Evolutionary conservation across 1,140 invertebrate species (phyloP).

Genomic region (Aplysia californica): DNA sequence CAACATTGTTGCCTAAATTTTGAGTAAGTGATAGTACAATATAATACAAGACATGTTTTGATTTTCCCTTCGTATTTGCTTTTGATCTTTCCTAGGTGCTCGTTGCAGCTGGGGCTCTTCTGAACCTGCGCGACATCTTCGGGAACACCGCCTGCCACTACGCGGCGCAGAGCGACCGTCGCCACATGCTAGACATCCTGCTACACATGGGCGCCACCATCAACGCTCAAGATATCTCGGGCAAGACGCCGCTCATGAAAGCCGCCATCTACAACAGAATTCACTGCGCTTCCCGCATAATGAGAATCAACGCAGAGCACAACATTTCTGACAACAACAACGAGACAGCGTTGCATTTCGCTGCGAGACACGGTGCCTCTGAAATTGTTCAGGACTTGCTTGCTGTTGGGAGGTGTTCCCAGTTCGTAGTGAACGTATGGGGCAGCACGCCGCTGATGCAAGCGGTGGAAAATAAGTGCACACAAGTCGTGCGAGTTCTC

Average conservation of each 20-base stretch:
- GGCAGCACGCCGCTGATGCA: slow-evolving; percentile 64
- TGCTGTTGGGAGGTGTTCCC: slow-evolving; percentile 50
- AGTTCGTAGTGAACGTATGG: slow-evolving; percentile 65
- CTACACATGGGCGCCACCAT: slow-evolving; percentile 58
- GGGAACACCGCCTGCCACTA: slow-evolving; percentile 65
- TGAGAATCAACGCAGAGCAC: slow-evolving; percentile 71
- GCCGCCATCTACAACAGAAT: slow-evolving; percentile 63
- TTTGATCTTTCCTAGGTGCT: too few relatives aligned
- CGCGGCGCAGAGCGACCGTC: slow-evolving; percentile 62
- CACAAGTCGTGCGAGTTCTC: too few relatives aligned
- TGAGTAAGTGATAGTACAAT: too few relatives aligned
- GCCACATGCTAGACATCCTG: slow-evolving; percentile 58
- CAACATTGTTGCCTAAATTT: too few relatives aligned
- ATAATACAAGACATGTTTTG: too few relatives aligned
- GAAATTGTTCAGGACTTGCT: slow-evolving; percentile 57
- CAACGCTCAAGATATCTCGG: slow-evolving; percentile 63
- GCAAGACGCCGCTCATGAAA: slow-evolving; percentile 66
- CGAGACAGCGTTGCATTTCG: slow-evolving; percentile 89
- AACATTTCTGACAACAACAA: slow-evolving; percentile 98
- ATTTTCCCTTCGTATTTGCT: too few relatives aligned
- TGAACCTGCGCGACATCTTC: slow-evolving; percentile 62
- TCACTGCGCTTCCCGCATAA: slow-evolving; percentile 51
- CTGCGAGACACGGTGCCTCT: slow-evolving; percentile 56
- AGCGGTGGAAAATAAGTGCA: too few relatives aligned
- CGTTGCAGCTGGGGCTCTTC: slow-evolving; percentile 58